phyloP scores from a whole-genome alignment of 2,797 vertebrate genomes.

The Myotis pilosus region DNA sequence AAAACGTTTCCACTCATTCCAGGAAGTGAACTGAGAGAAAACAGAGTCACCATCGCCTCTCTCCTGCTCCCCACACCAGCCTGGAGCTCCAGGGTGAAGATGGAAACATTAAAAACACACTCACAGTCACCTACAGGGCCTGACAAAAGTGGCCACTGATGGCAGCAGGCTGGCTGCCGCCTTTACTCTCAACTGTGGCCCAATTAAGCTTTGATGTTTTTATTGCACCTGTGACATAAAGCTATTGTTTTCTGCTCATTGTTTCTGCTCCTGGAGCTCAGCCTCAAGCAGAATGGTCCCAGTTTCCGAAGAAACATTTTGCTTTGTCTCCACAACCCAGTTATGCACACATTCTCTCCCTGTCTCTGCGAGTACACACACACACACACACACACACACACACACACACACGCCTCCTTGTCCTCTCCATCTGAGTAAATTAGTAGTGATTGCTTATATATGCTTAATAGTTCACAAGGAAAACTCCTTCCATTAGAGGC shows the following conservation, averaged over 20 bases:
- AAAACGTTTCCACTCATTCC: neutral
- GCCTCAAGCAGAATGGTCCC: slow-evolving; percentile 58
- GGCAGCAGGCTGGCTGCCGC: neutral
- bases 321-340: slow-evolving; percentile 56
- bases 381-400: neutral
- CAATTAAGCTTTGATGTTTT: slow-evolving; percentile 43
- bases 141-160: neutral
- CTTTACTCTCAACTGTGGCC: slow-evolving; percentile 55
- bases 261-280: slow-evolving; percentile 57
- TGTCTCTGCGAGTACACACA: too few relatives aligned
- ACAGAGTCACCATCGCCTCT: accelerated
- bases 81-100: accelerated
- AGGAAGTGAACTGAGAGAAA: neutral
- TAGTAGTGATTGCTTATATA: slow-evolving; percentile 73
- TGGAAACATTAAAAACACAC: neutral
- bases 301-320: slow-evolving; percentile 70
- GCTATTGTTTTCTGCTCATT: neutral
- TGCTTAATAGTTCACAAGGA: slow-evolving; percentile 74
- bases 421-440: slow-evolving; percentile 74
- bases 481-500: slow-evolving; percentile 66
- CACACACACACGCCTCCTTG: slow-evolving; percentile 23
- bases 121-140: neutral
- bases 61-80: accelerated
- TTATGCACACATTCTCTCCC: neutral
- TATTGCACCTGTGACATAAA: slow-evolving; percentile 49